A percentile compares a stretch with the other conserved stretches of the same genome.
phyloP scores from a whole-genome alignment of 1,140 invertebrate genomes.

The Drosophila obscura region DNA sequence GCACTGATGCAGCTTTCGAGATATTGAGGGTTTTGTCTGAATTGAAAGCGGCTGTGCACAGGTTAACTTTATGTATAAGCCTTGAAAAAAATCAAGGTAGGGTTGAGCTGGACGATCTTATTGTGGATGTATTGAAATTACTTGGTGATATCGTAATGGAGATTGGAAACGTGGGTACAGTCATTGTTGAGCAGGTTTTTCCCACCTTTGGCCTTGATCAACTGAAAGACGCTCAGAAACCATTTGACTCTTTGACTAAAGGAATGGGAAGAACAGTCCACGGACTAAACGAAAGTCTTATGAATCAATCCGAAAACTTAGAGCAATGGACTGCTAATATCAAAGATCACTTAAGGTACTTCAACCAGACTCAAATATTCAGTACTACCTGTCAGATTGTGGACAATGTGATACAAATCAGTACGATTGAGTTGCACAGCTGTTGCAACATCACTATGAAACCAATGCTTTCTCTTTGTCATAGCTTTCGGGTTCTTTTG shows the following conservation, averaged over 20 bases:
- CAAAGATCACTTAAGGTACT: constrained; percentile 9
- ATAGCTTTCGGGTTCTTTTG: constrained; percentile 20
- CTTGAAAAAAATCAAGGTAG: not conserved
- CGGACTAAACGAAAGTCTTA: constrained; percentile 38
- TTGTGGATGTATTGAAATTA: constrained; percentile 9
- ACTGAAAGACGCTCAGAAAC: constrained; percentile 2
- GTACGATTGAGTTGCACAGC: constrained; percentile 29
- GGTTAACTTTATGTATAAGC: not conserved
- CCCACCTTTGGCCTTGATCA: not conserved
- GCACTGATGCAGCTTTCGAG: not conserved
- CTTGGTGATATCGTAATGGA: constrained; percentile 17
- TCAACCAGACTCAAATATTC: constrained; percentile 21
- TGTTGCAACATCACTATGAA: constrained; percentile 54
- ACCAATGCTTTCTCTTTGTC: constrained; percentile 40
- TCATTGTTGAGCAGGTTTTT: constrained; percentile 8
- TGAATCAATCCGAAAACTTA: constrained; percentile 18
- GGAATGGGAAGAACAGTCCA: constrained; percentile 22
- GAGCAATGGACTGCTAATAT: constrained; percentile 24
- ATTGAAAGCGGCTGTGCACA: constrained; percentile 7
- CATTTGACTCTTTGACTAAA: constrained; percentile 9
- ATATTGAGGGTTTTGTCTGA: constrained; percentile 14
- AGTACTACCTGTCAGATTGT: constrained; percentile 31
- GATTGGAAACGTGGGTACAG: not conserved
- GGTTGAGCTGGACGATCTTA: constrained; percentile 1
- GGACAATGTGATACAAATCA: constrained; percentile 33